These are phyloP conservation scores for Apteryx mantelli DNA, from an alignment of 2,113 vertebrate species.

Conservation along the genomic window DNA sequence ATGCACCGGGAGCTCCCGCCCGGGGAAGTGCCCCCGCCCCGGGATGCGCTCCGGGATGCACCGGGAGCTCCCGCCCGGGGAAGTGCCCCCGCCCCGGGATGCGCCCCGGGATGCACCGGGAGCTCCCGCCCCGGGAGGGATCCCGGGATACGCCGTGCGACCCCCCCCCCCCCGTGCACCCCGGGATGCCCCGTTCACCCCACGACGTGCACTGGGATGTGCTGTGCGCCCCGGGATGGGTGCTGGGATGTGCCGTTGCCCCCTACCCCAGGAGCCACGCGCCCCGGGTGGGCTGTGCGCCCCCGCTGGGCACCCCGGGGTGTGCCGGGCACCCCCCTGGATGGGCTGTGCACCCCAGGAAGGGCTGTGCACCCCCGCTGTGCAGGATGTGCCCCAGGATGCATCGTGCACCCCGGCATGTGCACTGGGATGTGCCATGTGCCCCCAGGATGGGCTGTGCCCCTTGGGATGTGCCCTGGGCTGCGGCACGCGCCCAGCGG, in stretches of 20 bases:
- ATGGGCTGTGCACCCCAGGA: accelerated
- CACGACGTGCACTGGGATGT: background rate
- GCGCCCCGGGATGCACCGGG: accelerated
- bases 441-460: accelerated
- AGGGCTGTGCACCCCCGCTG: background rate
- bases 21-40: too few species aligned
- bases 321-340: background rate
- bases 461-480: background rate
- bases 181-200: background rate
- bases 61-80: background rate
- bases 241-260: background rate
- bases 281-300: too few species aligned
- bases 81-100: background rate
- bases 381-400: background rate
- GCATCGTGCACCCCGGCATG: accelerated
- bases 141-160: background rate
- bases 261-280: too few species aligned
- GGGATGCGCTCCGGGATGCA: too few species aligned
- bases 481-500: too few species aligned
- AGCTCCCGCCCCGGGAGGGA: background rate
- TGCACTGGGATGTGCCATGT: background rate
- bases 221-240: accelerated
- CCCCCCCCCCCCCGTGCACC: background rate
- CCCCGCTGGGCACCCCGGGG: accelerated
- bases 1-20: too few species aligned